phyloP scores from a whole-genome alignment of 1,140 invertebrate genomes.

The Campodea augens region DNA sequence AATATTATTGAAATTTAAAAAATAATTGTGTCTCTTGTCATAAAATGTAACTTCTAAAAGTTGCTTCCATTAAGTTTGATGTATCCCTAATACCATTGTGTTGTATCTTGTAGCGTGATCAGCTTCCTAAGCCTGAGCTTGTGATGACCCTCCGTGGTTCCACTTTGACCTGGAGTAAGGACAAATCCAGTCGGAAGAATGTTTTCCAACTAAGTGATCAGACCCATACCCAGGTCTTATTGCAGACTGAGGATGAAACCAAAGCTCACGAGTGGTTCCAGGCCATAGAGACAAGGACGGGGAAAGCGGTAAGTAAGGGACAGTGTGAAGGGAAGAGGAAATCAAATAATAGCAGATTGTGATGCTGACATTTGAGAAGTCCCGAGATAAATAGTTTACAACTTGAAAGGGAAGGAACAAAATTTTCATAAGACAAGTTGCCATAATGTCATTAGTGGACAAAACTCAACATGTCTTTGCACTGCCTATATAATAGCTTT shows the following conservation, averaged over 20 bases:
- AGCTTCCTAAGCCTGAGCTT: constrained; percentile 28
- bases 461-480: no score
- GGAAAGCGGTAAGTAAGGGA: constrained; percentile 23
- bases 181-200: constrained; percentile 36
- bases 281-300: constrained; percentile 28
- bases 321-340: neutral
- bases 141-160: constrained; percentile 35
- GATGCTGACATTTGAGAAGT: neutral
- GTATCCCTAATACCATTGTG: no score
- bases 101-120: neutral
- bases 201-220: constrained; percentile 35
- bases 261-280: constrained; percentile 31
- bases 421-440: no score
- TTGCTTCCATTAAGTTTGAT: no score
- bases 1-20: no score
- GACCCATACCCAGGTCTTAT: constrained; percentile 31
- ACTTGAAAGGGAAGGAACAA: no score
- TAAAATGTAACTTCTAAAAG: no score
- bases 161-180: constrained; percentile 29
- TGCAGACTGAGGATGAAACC: constrained; percentile 32
- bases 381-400: no score
- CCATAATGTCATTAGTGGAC: no score
- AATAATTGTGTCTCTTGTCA: no score
- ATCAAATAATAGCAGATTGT: neutral
- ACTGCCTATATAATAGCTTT: no score